A percentile compares a stretch with the other conserved stretches of the same genome.
Evolutionary conservation across 1,140 invertebrate genomes (phyloP).

Genomic region (Rhagoletis pomonella): DNA sequence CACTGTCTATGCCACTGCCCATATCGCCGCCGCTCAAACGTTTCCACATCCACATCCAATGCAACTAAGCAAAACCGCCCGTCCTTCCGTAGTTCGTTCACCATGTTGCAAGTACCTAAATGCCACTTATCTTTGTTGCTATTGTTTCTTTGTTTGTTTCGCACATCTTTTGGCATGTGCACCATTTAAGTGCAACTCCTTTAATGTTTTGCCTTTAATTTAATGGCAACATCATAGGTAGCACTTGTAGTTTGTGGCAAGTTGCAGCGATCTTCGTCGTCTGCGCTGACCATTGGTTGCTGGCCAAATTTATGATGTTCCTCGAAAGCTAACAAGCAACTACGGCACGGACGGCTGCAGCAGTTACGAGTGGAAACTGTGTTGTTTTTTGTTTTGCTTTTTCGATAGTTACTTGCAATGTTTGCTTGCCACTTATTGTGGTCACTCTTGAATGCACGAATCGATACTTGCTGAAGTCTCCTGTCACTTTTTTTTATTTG

Average conservation of each 20-base stretch:
- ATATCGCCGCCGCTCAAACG: neutral
- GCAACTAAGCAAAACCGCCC: neutral
- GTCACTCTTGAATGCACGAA: neutral
- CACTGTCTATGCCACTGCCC: neutral
- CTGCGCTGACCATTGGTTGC: neutral
- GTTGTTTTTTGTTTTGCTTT: slow-evolving; percentile 8
- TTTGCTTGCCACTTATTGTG: neutral
- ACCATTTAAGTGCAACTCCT: slow-evolving; percentile 36
- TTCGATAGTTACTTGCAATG: neutral
- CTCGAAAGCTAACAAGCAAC: neutral
- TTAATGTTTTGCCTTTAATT: slow-evolving; percentile 47
- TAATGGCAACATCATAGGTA: slow-evolving; percentile 32
- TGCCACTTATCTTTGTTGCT: slow-evolving; percentile 1
- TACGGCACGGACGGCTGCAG: neutral
- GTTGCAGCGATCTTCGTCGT: neutral
- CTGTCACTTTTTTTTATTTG: neutral
- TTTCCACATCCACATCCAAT: neutral
- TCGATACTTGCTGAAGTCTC: neutral
- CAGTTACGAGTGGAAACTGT: neutral
- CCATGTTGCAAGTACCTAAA: slow-evolving; percentile 39
- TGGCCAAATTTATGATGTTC: slow-evolving; percentile 33
- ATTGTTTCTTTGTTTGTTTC: neutral
- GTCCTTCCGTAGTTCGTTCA: slow-evolving; percentile 6
- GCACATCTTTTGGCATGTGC: slow-evolving; percentile 6
- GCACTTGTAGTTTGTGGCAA: slow-evolving; percentile 39